Base-by-base conservation (phyloP, 2,113 vertebrate genomes). In the Cyprinodon variegatus region DNA sequence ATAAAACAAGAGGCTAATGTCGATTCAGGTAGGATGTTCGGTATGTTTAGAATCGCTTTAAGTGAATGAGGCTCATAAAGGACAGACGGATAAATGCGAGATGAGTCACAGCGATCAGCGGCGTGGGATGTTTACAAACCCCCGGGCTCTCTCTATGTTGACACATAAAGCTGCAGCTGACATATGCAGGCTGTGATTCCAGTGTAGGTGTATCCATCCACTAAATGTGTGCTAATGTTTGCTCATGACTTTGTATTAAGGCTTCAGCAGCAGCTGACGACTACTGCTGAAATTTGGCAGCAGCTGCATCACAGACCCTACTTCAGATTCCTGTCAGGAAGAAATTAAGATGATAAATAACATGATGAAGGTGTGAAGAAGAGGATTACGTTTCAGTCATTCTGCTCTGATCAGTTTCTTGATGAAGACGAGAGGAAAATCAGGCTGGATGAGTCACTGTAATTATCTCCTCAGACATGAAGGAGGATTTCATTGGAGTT, bases 51-150 rank as follows among this genome's bases (percentile, higher is more conserved):
- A n/a, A 20, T 38, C 14, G 17, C 50, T 8, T 39, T 2, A 45
- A 29, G 43, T 68, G 40, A 64, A 64, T 68, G 39, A 59, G 40
- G 17, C 66, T 83, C 68, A 61, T 15, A 59, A 72, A 67, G 43
- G 61, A 64, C 45, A 20, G 40, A 57, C 40, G 43, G n/a, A 50
- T 60, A 48, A 29, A 39, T 46, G 57, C 69, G 67, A 12, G 41
- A 77, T 87, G 89, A 81, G 83, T 87, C 89, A 89, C 87, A 82
- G 80, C 29, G 29, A 88, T 86, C 86, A 83, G 82, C 85, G 72
- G 86, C 86, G 86, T 91, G 86, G 89, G 87, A 89, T 88, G 84
- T 85, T 88, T 84, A 84, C 81, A 82, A 87, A 84, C 74, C 90
- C 86, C 79, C 69, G 61, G 78, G 90, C 84, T 10, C 78, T 76